A percentile compares a stretch with the other conserved stretches of the same genome.
Conservation (phyloP, 2,888 invertebrate genomes). For the Omphaloscelis lunosa region DNA sequence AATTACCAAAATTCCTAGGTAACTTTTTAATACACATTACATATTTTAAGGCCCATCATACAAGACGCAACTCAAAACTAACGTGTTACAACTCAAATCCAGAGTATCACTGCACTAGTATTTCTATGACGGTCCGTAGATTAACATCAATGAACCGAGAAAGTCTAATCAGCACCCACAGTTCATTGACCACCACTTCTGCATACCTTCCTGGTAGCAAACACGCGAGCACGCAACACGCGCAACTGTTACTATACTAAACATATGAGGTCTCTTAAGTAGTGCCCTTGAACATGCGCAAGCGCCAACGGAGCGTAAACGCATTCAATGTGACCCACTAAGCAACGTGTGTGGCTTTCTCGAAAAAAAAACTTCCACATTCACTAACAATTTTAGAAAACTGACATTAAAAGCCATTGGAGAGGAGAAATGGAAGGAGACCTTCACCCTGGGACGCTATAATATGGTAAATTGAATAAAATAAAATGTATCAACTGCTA, state of each 20-base stretch:
- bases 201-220: constrained; percentile 37
- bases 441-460: not conserved
- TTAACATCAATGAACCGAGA: not conserved
- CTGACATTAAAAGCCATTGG: too few species aligned
- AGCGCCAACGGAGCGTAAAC: constrained; percentile 44
- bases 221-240: constrained; percentile 51
- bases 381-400: not conserved
- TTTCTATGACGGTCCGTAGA: too few species aligned
- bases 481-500: not conserved
- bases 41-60: too few species aligned
- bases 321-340: constrained; percentile 49
- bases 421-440: too few species aligned
- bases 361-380: not conserved
- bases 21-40: too few species aligned
- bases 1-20: too few species aligned
- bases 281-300: constrained; percentile 52
- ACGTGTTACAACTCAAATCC: too few species aligned
- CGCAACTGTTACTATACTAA: constrained; percentile 18
- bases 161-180: not conserved
- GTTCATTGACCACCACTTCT: constrained; percentile 43
- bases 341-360: constrained; percentile 25
- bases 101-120: too few species aligned
- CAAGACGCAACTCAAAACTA: too few species aligned
- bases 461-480: not conserved
- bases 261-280: constrained; percentile 11